Percentiles rank a stretch among this genome's conserved stretches.
These are phyloP conservation scores for Trichogramma dendrolimi DNA, from an alignment of 2,888 invertebrate species.

Conservation along the genomic window DNA sequence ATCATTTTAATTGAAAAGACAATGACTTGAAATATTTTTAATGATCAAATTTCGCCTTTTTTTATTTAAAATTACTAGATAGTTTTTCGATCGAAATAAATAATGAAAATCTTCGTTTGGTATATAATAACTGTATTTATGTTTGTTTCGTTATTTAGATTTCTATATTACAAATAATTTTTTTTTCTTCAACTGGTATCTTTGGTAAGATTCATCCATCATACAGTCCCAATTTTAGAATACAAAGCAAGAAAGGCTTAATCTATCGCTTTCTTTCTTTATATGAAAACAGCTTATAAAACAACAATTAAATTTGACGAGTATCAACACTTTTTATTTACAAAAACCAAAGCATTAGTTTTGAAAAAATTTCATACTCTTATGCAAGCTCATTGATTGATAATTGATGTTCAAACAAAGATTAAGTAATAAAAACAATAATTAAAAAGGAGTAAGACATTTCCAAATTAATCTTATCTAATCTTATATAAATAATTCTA, in stretches of 20 bases:
- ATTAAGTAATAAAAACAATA: too few species aligned
- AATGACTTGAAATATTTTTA: too few species aligned
- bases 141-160: too few species aligned
- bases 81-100: too few species aligned
- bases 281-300: conserved; percentile 22
- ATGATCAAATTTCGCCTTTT: too few species aligned
- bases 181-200: conserved; percentile 34
- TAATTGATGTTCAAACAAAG: too few species aligned
- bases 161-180: not conserved
- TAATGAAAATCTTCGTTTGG: too few species aligned
- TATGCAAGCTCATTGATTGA: conserved; percentile 9
- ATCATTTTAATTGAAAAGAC: too few species aligned
- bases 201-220: conserved; percentile 42
- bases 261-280: conserved; percentile 9
- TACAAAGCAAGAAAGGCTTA: conserved; percentile 28
- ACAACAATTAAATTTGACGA: conserved; percentile 24
- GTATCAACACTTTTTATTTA: conserved; percentile 28
- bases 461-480: conserved; percentile 21
- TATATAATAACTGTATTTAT: too few species aligned
- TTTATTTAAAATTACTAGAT: too few species aligned
- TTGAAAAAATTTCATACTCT: conserved; percentile 15
- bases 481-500: conserved; percentile 15
- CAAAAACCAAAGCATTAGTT: conserved; percentile 24
- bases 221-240: conserved; percentile 16
- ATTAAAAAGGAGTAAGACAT: conserved; percentile 6